Conservation (phyloP, 2,113 vertebrate species). For the Cavia aperea region DNA sequence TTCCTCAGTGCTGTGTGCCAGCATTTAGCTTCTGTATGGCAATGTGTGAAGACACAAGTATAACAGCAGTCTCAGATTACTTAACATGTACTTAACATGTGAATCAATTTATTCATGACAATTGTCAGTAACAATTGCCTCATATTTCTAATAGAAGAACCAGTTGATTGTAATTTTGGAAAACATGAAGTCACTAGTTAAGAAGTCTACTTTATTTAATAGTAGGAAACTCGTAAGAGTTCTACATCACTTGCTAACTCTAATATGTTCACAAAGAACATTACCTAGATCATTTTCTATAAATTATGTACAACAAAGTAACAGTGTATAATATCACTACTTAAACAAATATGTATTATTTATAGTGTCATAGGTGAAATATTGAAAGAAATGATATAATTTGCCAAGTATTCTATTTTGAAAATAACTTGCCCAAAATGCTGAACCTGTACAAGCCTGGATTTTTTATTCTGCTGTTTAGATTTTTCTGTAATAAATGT, state of each 20-base stretch:
- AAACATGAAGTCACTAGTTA: not conserved
- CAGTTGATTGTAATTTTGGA: not conserved
- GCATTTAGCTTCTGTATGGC: fast-evolving
- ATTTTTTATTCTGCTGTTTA: slow-evolving; percentile 58
- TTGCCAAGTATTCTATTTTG: slow-evolving; percentile 71
- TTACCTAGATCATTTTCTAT: slow-evolving; percentile 73
- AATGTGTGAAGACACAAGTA: not conserved
- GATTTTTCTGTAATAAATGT: slow-evolving; percentile 77
- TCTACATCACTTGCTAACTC: slow-evolving; percentile 58
- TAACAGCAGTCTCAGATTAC: fast-evolving
- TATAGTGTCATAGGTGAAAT: slow-evolving; percentile 78
- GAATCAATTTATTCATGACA: not conserved
- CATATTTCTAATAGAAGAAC: not conserved
- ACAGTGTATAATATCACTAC: slow-evolving; percentile 67
- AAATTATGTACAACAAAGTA: slow-evolving; percentile 77
- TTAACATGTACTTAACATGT: not conserved
- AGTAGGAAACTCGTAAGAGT: slow-evolving; percentile 20
- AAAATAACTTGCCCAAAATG: slow-evolving; percentile 72
- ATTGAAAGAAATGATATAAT: slow-evolving; percentile 71
- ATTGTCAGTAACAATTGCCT: not conserved
- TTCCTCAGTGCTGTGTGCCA: not conserved
- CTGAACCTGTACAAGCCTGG: slow-evolving; percentile 55
- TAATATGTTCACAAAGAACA: slow-evolving; percentile 61
- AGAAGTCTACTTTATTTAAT: slow-evolving; percentile 17
- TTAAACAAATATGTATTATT: slow-evolving; percentile 80